Evolutionary conservation across 92 coral and sea anemone species (phyloP), one percentile per base, ranked within the genome.

Genomic region (Pocillopora grandis): DNA sequence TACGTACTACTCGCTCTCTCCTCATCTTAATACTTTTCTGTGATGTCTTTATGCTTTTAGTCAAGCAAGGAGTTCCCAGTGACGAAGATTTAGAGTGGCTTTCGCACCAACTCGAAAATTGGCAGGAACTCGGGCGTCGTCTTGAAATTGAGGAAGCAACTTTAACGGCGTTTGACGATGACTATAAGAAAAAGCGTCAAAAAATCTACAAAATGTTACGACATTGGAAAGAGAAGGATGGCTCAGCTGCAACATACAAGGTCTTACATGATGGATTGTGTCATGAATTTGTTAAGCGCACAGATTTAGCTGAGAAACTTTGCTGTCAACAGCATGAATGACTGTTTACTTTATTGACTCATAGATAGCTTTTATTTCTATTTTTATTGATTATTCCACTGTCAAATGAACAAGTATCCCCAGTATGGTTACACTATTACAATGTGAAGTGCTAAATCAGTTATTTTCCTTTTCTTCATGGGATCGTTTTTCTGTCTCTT

Each of bases 231-330:
- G 2, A 33, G 27, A 36, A 23, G 36, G 56, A 60, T 0, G 55
- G 67, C 56, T 59, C 56, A 9, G 68, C 10, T 33, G 80, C 66
- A 2, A 76, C 80, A 19, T 76, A 76, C 21, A 13, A 76, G 27
- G 80, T 76, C 35, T 31, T 76, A 59, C 19, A 76, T n/a, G 55
- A 76, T 2, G 80, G 58, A 13, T 59, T 76, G 15, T 55, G 37
- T 61, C 80, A 76, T 12, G 12, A 58, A 2, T 59, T 76, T 1
- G 80, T 76, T 4, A 1, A 11, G 1, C 18, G 66, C 19, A 59
- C 12, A 18, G 17, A 1, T 16, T 19, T 76, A 17, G 80, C 80
- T 55, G 80, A 76, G 10, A 27, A 17, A 76, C 15, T 33, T n/a
- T 76, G 67, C 31, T 23, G 80, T 67, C 23, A 9, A 1, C 12